phyloP scores from a whole-genome alignment of 2,113 vertebrate species.

The Porphyrio hochstetteri region DNA sequence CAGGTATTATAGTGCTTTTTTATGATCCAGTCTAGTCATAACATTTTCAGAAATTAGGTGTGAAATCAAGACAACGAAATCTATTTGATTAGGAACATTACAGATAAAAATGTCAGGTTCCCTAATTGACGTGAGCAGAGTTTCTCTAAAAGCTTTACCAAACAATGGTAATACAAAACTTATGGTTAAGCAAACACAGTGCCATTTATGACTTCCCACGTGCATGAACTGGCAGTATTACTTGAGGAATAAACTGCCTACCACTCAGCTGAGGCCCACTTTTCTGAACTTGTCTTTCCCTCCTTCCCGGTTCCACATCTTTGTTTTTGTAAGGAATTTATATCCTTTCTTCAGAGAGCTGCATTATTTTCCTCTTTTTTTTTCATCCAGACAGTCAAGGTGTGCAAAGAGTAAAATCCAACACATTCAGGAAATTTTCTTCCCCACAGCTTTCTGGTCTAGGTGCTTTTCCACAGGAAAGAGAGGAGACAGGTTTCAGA shows the following conservation, averaged over 20 bases:
- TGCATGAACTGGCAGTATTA: background rate
- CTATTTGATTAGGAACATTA: background rate
- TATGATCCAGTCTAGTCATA: conserved; percentile 1
- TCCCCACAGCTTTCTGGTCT: background rate
- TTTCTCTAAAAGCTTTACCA: background rate
- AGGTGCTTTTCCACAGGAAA: background rate
- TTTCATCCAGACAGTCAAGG: too few species aligned
- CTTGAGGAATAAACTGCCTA: background rate
- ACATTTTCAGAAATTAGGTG: conserved; percentile 4
- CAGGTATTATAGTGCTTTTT: background rate
- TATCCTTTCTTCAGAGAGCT: background rate
- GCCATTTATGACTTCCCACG: background rate
- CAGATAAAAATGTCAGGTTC: background rate
- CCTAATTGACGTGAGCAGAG: background rate
- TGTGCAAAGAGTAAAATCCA: background rate
- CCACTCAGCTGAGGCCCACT: background rate
- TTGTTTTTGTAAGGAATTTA: background rate
- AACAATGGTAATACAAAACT: background rate
- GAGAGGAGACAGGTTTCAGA: background rate
- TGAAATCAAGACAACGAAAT: background rate
- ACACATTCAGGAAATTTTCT: background rate
- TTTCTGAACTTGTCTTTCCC: background rate
- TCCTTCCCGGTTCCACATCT: background rate
- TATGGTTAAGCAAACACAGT: background rate
- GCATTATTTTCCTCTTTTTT: too few species aligned